Conservation (phyloP, 2,888 invertebrate genomes). For the Aphodius sticticus region DNA sequence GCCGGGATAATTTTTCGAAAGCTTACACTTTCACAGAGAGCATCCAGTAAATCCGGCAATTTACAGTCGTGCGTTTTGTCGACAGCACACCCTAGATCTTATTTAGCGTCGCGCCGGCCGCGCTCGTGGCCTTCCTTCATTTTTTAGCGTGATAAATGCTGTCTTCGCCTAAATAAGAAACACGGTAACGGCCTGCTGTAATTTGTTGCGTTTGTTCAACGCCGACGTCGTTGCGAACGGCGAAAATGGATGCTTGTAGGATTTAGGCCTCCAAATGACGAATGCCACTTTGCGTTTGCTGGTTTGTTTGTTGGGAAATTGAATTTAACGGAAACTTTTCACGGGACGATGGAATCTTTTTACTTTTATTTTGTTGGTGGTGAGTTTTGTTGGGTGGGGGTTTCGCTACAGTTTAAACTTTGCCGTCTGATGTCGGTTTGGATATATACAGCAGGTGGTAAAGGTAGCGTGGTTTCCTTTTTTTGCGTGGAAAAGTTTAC, state of each 20-base stretch:
- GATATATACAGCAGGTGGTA: neutral
- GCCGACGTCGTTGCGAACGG: neutral
- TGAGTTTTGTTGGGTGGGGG: neutral
- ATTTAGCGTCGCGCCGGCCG: conserved; percentile 27
- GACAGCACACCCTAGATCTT: conserved; percentile 31
- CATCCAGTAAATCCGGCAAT: conserved; percentile 49
- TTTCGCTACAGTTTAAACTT: neutral
- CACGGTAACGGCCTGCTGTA: conserved; percentile 27
- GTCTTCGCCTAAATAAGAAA: conserved; percentile 32
- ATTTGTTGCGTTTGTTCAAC: conserved; percentile 28
- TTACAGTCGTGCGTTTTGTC: conserved; percentile 43
- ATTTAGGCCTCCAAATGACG: conserved; percentile 18
- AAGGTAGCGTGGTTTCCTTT: neutral
- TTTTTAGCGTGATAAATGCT: conserved; percentile 30
- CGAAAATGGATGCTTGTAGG: neutral
- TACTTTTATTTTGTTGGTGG: neutral
- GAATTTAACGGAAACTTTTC: neutral
- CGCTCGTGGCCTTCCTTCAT: conserved; percentile 23
- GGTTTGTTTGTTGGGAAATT: neutral
- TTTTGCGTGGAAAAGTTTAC: neutral
- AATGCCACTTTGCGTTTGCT: neutral
- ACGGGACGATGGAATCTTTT: neutral
- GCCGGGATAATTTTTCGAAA: conserved; percentile 50
- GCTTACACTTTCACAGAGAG: conserved; percentile 47
- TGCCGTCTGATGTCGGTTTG: neutral